A percentile compares a stretch with the other conserved stretches of the same genome.
Conservation (phyloP, 2,888 invertebrate species). For the Ypsolopha sequella region DNA sequence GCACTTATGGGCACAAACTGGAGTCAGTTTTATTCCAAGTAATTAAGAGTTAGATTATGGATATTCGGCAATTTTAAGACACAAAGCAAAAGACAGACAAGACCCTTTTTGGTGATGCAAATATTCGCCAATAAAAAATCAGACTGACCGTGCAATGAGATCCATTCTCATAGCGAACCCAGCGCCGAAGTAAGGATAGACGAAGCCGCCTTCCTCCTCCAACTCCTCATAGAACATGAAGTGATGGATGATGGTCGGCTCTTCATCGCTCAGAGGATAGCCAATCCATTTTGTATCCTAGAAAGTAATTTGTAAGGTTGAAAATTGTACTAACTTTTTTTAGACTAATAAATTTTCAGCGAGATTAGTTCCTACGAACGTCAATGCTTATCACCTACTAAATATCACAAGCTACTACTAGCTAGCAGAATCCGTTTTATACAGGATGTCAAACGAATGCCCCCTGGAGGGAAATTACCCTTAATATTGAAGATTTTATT, state of each 20-base stretch:
- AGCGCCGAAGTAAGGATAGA: slow-evolving; percentile 85
- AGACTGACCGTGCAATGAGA: slow-evolving; percentile 76
- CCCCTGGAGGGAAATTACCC: too few species aligned
- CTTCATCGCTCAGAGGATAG: slow-evolving; percentile 79
- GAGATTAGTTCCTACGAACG: neutral
- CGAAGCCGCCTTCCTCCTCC: slow-evolving; percentile 75
- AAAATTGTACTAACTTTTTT: neutral
- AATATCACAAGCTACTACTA: neutral
- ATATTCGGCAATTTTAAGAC: too few species aligned
- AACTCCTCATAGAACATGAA: slow-evolving; percentile 80
- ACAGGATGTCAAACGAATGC: too few species aligned
- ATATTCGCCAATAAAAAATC: neutral
- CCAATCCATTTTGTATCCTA: slow-evolving; percentile 80
- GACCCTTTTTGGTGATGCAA: neutral
- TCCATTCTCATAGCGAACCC: slow-evolving; percentile 81
- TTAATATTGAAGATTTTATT: too few species aligned
- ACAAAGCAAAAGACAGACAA: neutral
- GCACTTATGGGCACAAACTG: too few species aligned
- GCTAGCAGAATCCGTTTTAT: neutral
- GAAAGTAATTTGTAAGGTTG: neutral
- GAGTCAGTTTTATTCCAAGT: too few species aligned
- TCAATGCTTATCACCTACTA: neutral
- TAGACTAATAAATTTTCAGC: neutral
- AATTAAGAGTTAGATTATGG: too few species aligned
- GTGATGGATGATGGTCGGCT: slow-evolving; percentile 93